A percentile compares a stretch with the other conserved stretches of the same genome.
phyloP scores from a whole-genome alignment of 2,113 vertebrate species.

The Oncorhynchus nerka region DNA sequence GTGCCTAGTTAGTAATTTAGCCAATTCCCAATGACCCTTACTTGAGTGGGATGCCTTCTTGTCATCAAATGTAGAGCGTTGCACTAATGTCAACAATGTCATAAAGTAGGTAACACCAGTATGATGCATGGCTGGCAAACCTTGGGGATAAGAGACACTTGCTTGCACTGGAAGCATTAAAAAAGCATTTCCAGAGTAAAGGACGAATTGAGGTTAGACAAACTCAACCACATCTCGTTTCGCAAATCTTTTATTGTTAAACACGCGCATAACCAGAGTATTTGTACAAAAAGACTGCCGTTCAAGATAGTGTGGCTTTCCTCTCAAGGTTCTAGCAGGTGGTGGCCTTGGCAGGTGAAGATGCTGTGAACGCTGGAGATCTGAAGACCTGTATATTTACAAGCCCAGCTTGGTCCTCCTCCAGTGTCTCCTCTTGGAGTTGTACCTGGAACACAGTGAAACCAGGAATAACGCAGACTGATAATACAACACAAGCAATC shows the following conservation, averaged over 20 bases:
- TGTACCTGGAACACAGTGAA: conserved; percentile 80
- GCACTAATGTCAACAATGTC: too few species aligned
- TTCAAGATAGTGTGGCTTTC: conserved; percentile 56
- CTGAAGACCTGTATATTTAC: conserved; percentile 66
- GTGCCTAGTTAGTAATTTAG: too few species aligned
- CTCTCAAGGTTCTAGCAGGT: conserved; percentile 47
- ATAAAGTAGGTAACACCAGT: too few species aligned
- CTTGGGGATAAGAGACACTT: too few species aligned
- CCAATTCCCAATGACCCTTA: too few species aligned
- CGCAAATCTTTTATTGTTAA: conserved; percentile 72
- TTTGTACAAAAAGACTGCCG: conserved; percentile 72
- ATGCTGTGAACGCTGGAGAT: conserved; percentile 34
- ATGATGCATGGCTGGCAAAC: too few species aligned
- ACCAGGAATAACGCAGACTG: not conserved
- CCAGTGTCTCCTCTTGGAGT: conserved; percentile 99
- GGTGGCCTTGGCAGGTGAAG: conserved; percentile 45
- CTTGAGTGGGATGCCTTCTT: too few species aligned
- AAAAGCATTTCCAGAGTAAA: not conserved
- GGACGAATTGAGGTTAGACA: not conserved
- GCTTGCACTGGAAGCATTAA: too few species aligned
- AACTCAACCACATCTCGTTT: conserved; percentile 23
- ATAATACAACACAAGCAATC: too few species aligned
- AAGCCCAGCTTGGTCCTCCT: conserved; percentile 97
- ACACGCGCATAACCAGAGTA: conserved; percentile 64
- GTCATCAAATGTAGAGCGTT: too few species aligned